Evolutionary conservation across 1,140 invertebrate genomes (phyloP).

Genomic region (Lordiphosa stackelbergi): DNA sequence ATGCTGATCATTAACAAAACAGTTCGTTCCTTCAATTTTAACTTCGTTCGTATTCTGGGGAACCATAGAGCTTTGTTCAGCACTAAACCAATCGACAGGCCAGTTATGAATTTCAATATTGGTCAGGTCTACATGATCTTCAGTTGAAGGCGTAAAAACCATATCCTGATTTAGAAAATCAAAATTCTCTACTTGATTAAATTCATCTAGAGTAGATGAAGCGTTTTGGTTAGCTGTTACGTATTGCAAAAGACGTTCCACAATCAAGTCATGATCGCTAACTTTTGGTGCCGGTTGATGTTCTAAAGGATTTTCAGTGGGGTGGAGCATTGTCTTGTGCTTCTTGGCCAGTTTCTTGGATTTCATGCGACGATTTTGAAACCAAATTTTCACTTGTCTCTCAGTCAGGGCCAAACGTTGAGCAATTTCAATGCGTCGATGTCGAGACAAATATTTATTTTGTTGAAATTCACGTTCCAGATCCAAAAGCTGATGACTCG

Average conservation of each 20-base stretch:
- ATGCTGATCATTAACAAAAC: conserved; percentile 1
- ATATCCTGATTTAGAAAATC: not conserved
- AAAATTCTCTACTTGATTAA: not conserved
- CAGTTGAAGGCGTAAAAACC: not conserved
- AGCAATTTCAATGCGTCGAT: conserved; percentile 88
- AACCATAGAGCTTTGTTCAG: not conserved
- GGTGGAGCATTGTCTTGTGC: not conserved
- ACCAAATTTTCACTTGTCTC: conserved; percentile 95
- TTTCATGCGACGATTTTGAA: conserved; percentile 73
- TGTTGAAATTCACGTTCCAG: conserved; percentile 77
- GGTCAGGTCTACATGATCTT: not conserved
- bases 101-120: conserved; percentile 11
- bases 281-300: not conserved
- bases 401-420: conserved; percentile 85
- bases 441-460: conserved; percentile 87
- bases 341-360: conserved; percentile 46
- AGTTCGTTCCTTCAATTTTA: not conserved
- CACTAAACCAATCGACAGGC: conserved; percentile 5
- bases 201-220: not conserved
- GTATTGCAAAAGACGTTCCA: conserved; percentile 51
- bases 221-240: conserved; percentile 5
- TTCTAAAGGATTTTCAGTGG: not conserved
- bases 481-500: conserved; percentile 86
- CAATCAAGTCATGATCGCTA: conserved; percentile 41
- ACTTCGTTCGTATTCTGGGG: not conserved